phyloP scores from a whole-genome alignment of 2,113 vertebrate genomes.

The Arizona elegans region DNA sequence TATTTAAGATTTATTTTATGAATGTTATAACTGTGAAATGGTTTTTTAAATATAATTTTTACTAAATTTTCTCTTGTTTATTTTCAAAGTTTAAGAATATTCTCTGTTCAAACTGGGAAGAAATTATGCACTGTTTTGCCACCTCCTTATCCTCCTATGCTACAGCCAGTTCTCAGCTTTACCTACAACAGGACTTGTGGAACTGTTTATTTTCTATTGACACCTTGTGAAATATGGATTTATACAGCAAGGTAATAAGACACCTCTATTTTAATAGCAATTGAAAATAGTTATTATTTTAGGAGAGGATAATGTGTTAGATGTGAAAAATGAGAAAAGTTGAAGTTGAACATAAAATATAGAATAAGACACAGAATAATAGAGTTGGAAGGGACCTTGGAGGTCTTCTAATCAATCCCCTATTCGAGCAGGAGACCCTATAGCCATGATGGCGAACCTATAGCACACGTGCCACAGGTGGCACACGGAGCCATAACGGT shows the following conservation, averaged over 20 bases:
- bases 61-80: background rate
- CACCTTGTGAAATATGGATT: constrained; percentile 8
- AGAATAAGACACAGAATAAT: no score
- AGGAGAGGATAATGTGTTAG: background rate
- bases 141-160: background rate
- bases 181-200: background rate
- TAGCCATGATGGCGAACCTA: no score
- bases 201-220: constrained; percentile 1
- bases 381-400: no score
- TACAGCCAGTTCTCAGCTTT: background rate
- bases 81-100: constrained; percentile 9
- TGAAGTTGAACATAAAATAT: no score
- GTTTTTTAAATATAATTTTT: background rate
- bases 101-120: constrained; percentile 10
- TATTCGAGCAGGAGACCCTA: no score
- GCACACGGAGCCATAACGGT: no score
- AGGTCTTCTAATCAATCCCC: no score
- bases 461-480: no score
- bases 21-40: background rate
- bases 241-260: constrained; percentile 11
- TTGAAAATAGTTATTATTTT: background rate
- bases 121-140: constrained; percentile 25
- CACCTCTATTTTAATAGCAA: background rate
- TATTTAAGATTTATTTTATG: background rate
- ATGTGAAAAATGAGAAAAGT: background rate